Evolutionary conservation across 2,888 invertebrate genomes (phyloP).

Genomic region (Drosophila basisetae): DNA sequence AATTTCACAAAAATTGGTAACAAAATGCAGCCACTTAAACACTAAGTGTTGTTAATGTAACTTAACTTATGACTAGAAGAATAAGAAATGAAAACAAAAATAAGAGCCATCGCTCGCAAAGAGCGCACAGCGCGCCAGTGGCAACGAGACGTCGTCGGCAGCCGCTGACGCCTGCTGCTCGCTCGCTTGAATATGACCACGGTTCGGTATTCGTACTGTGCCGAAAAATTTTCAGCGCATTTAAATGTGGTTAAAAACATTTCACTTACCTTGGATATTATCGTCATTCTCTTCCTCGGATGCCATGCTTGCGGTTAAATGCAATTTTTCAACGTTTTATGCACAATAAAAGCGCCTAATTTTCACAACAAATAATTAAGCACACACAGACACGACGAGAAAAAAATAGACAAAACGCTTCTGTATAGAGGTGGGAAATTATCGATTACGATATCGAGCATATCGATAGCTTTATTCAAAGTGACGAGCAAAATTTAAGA

Average conservation of each 20-base stretch:
- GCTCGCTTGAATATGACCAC: slow-evolving; percentile 79
- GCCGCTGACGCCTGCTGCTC: slow-evolving; percentile 66
- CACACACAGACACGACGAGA: slow-evolving; percentile 78
- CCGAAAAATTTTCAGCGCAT: slow-evolving; percentile 60
- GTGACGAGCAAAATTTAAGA: background rate
- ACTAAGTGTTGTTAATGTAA: background rate
- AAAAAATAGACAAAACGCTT: slow-evolving; percentile 66
- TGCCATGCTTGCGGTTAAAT: slow-evolving; percentile 88
- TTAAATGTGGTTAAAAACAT: slow-evolving; percentile 47
- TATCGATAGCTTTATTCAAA: slow-evolving; percentile 19
- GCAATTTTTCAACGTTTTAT: slow-evolving; percentile 64
- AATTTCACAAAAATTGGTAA: slow-evolving; percentile 51
- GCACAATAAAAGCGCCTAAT: slow-evolving; percentile 72
- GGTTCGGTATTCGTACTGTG: slow-evolving; percentile 67
- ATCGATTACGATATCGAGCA: slow-evolving; percentile 18
- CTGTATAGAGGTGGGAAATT: slow-evolving; percentile 36
- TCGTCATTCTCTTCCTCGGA: slow-evolving; percentile 95
- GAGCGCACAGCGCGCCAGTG: slow-evolving; percentile 35
- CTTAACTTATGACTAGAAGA: slow-evolving; percentile 24
- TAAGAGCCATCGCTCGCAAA: slow-evolving; percentile 20
- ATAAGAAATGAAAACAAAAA: slow-evolving; percentile 55
- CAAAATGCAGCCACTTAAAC: background rate
- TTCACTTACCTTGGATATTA: slow-evolving; percentile 92
- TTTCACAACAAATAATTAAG: slow-evolving; percentile 75
- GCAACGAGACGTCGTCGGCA: slow-evolving; percentile 57